Evolutionary conservation across 2,113 vertebrate genomes (phyloP), one percentile per base, ranked within the genome.

Genomic region (Corythoichthys haematopterus): DNA sequence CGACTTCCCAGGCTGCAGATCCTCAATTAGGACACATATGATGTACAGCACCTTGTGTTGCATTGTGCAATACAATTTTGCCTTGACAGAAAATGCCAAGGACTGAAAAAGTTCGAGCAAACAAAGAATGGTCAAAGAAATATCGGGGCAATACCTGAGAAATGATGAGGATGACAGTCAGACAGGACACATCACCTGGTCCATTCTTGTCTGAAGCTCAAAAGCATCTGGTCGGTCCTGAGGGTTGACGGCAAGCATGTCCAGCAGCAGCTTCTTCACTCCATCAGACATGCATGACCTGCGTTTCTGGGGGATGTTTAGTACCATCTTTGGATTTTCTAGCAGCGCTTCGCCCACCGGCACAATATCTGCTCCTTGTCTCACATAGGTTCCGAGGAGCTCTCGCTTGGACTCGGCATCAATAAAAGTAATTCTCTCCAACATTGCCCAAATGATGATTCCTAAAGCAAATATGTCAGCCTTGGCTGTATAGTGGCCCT

Each of bases 381-480:
- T 92, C 82, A 98, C 90, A 64, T 98, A 98, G 11, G 94, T 95
- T 47, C 96, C 96, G 64, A 98, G 92, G 81, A 97, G 92, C 87
- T 98, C 95, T 69, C 92, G 93, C 90, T 98, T 95, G 51, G 95
- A 95, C 84, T 97, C 96, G 0, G 93, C 93, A 0, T 98, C 96
- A 16, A 98, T 95, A 75, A 98, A 98, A 0, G 96, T 98, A 70
- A 98, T 98, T 78, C 96, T 91, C 74, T 98, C 96, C 1, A 98
- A 88, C 96, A 98, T 98, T 81, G 96, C 96, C 96, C 96, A 98
- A 78, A 98, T 97, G 84, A 98, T 98, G 87, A 98, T 96, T 61
- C 96, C 96, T 0, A 98, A 87, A 60, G 96, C 96, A 1, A 98
- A 98, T 83, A 98, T 98, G 91, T 98, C 96, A 0, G 96, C 96